Conservation (phyloP, 2,113 vertebrate genomes). For the Cheilinus undulatus region DNA sequence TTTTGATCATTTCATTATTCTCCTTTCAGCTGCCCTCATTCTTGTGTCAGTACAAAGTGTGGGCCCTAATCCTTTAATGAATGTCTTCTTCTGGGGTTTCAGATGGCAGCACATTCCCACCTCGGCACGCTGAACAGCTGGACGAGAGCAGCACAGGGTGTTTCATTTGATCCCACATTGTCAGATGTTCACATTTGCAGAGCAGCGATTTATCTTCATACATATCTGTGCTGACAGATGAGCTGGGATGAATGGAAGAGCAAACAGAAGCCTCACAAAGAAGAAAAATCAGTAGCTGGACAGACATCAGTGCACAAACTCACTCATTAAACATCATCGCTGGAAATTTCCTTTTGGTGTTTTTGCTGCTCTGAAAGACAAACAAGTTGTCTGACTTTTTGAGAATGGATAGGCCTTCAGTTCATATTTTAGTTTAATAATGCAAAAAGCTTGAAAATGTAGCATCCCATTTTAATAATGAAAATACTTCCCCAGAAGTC, state of each 20-base stretch:
- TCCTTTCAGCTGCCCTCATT: constrained; percentile 72
- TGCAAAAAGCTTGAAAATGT: too few species aligned
- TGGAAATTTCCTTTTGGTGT: constrained; percentile 37
- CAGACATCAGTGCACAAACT: constrained; percentile 9
- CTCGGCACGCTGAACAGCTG: constrained; percentile 63
- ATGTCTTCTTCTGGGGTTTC: constrained; percentile 67
- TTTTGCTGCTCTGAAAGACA: constrained; percentile 33
- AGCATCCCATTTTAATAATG: too few species aligned
- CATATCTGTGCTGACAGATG: constrained; percentile 31
- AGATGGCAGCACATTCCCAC: constrained; percentile 71
- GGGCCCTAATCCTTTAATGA: constrained; percentile 73
- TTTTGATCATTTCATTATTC: constrained; percentile 72
- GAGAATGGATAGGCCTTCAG: constrained; percentile 2
- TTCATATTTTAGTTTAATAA: constrained; percentile 34
- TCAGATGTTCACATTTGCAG: constrained; percentile 50
- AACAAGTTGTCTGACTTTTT: constrained; percentile 4
- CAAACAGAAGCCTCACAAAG: constrained; percentile 16
- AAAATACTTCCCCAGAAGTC: too few species aligned
- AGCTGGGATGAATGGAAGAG: constrained; percentile 10
- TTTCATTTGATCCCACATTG: constrained; percentile 66
- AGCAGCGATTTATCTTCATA: constrained; percentile 20
- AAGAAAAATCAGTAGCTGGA: constrained; percentile 9
- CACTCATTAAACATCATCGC: constrained; percentile 22
- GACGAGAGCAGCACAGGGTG: constrained; percentile 33
- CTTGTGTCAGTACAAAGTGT: constrained; percentile 76